Base-by-base conservation (phyloP, 2,113 vertebrate species). In the Xyrauchen texanus region DNA sequence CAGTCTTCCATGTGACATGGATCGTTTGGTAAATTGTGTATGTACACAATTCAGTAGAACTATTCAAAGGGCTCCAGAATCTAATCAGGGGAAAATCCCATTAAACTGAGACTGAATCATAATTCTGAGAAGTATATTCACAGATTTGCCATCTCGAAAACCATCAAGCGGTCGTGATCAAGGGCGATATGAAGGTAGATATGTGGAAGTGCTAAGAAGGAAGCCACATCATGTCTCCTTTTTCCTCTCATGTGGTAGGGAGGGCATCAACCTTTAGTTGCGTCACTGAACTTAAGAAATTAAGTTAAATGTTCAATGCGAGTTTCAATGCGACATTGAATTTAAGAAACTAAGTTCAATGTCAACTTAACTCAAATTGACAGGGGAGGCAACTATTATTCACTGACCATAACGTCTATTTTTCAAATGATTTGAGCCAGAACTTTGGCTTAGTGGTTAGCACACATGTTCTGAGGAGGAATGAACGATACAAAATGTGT, bases 1-100 rank as follows among this genome's bases (percentile, higher is more conserved):
- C 11, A 9, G 63, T 74, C 15, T 62, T 62, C 6, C 71, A 62
- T 74, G 71, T 74, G 46, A 74, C 46, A 74, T 52, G 71, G 5
- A 42, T 12, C 45, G 49, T 42, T 8, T 34, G 21, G 21, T 34
- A 34, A 34, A 34, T 34, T 34, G 2, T 61, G n/a, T 10, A 21
- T 52, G 5, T 15, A 47, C 60, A 47, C 6, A 72, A 74, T 57
- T 45, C 12, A n/a, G 16, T 8, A 6, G 15, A 46, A 61, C 7
- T 73, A 46, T 51, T 46, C 45, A 34, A 7, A 49, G 49, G 21
- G 21, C 21, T 34, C 21, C 8, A 62, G 6, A 49, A n/a, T 62
- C 62, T 16, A 71, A n/a, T 6, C 45, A 57, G 6, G 16, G 15
- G 5, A 12, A 51, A 74, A 51, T 10, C 60, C 9, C 8, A 58